These are phyloP conservation scores for Athrips mouffetella DNA, from an alignment of 2,888 invertebrate species.

Conservation along the genomic window DNA sequence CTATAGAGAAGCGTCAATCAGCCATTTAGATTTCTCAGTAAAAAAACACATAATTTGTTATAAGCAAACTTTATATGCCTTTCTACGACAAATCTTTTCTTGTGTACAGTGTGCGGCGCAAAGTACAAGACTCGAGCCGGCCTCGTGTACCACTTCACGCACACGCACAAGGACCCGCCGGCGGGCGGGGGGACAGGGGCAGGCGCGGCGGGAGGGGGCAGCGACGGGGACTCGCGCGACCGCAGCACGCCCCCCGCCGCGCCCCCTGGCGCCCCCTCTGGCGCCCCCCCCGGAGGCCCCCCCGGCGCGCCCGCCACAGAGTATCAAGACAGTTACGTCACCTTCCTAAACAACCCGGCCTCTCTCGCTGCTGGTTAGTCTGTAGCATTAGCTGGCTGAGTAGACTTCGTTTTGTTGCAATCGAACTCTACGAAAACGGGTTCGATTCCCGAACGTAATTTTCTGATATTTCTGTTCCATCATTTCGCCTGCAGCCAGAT, in stretches of 20 bases:
- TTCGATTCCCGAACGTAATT: too few species aligned
- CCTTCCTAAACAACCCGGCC: conserved; percentile 80
- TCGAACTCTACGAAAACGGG: too few species aligned
- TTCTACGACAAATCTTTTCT: not conserved
- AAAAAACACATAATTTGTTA: too few species aligned
- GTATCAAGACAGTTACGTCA: conserved; percentile 83
- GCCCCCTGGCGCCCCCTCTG: conserved; percentile 43
- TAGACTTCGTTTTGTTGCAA: too few species aligned
- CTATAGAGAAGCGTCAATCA: too few species aligned
- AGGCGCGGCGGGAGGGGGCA: conserved; percentile 38
- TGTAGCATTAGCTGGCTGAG: not conserved
- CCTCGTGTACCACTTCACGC: conserved; percentile 96
- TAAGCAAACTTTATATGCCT: too few species aligned
- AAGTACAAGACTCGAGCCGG: conserved; percentile 98
- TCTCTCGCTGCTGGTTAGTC: conserved; percentile 39
- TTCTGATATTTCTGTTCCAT: too few species aligned
- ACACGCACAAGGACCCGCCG: conserved; percentile 86
- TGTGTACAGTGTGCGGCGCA: conserved; percentile 90
- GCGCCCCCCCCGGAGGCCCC: conserved; percentile 67
- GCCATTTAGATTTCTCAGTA: too few species aligned
- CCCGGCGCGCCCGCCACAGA: conserved; percentile 58
- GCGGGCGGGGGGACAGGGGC: conserved; percentile 44
- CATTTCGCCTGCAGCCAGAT: too few species aligned
- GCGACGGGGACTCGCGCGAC: conserved; percentile 59
- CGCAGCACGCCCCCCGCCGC: conserved; percentile 87